Percentiles rank a stretch among this genome's conserved stretches.
These are phyloP conservation scores for Lithophane ornitopus DNA, from an alignment of 2,888 invertebrate species.

Conservation along the genomic window DNA sequence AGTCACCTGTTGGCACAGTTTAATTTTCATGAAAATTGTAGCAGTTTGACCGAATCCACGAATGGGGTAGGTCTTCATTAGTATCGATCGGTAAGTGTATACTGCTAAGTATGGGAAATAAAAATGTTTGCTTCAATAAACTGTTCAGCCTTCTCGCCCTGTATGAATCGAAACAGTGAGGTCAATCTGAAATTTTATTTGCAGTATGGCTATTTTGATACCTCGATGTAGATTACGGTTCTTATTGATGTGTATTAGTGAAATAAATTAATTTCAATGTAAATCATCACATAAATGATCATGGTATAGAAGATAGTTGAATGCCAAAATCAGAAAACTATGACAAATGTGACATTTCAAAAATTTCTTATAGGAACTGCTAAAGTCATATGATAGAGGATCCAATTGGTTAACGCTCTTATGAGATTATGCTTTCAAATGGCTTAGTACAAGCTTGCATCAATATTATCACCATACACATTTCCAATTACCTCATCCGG, in stretches of 20 bases:
- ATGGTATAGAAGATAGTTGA: not conserved
- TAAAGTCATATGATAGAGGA: rapidly evolving
- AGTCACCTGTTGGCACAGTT: slow-evolving; percentile 50
- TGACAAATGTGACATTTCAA: not conserved
- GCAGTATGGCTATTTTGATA: too few relatives aligned
- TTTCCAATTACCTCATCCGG: slow-evolving; percentile 87
- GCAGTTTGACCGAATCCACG: not conserved
- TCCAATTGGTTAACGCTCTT: not conserved
- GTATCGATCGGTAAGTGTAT: not conserved
- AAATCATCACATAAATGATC: not conserved
- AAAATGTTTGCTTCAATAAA: not conserved
- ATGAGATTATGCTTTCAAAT: not conserved
- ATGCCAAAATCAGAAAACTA: not conserved
- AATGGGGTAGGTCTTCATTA: not conserved
- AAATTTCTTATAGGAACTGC: not conserved
- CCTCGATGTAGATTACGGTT: too few relatives aligned
- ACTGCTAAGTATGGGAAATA: rapidly evolving
- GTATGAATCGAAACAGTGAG: not conserved
- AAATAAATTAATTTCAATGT: not conserved
- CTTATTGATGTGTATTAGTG: not conserved
- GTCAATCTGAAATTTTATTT: not conserved
- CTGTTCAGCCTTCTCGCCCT: not conserved
- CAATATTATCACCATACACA: not conserved
- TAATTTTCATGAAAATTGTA: too few relatives aligned
- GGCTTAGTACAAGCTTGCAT: not conserved